Conservation (phyloP, 1,140 invertebrate species). For the Trachymyrmex cornetzi region DNA sequence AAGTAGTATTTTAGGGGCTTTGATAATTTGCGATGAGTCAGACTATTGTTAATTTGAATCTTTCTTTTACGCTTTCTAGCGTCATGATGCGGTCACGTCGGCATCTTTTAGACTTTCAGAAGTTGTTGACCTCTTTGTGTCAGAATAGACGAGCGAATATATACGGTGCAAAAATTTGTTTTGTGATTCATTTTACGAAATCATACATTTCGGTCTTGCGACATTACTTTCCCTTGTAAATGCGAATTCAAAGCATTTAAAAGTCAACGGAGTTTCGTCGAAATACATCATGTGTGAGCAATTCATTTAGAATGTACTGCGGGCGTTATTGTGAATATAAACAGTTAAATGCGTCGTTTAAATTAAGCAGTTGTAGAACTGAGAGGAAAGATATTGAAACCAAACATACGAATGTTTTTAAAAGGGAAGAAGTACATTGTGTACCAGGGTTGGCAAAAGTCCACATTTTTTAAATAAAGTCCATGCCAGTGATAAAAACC, state of each 20-base stretch:
- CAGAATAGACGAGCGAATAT: conserved; percentile 55
- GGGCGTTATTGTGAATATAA: background rate
- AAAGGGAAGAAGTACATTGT: background rate
- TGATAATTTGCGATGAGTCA: conserved; percentile 7
- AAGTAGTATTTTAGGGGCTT: background rate
- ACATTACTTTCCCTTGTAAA: background rate
- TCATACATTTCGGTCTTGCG: conserved; percentile 32
- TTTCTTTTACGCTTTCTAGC: conserved; percentile 65
- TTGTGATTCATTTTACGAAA: conserved; percentile 39
- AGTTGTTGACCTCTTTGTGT: conserved; percentile 61
- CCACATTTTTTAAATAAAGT: too few relatives aligned
- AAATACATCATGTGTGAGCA: background rate
- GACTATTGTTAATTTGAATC: conserved; percentile 50
- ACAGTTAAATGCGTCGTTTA: background rate
- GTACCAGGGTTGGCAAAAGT: too few relatives aligned
- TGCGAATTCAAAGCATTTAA: background rate
- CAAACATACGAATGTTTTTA: background rate
- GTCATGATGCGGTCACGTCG: background rate
- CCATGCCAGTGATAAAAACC: too few relatives aligned
- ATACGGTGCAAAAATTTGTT: conserved; percentile 38
- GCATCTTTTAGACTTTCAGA: conserved; percentile 47
- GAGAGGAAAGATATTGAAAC: background rate
- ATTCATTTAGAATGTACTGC: conserved; percentile 1
- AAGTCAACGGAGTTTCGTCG: background rate
- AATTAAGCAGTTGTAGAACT: background rate